A percentile compares a stretch with the other conserved stretches of the same genome.
Evolutionary conservation across 2,113 vertebrate genomes (phyloP).

Genomic region (Caracal caracal): DNA sequence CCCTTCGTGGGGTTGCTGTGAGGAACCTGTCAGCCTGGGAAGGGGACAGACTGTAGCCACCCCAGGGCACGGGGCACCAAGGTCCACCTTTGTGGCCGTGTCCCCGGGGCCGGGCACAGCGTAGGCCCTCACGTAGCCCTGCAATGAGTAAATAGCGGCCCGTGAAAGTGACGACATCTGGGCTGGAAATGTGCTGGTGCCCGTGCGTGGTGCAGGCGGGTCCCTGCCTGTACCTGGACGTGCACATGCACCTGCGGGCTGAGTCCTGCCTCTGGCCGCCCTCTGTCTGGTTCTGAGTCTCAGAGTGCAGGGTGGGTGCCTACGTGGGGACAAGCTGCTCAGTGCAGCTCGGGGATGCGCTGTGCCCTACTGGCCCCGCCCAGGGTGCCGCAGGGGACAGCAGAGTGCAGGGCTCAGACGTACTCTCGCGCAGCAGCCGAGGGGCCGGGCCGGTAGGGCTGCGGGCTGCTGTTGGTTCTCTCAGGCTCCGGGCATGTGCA

Average conservation of each 20-base stretch:
- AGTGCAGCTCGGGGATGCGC: background rate
- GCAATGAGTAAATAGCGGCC: background rate
- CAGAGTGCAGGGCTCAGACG: slow-evolving; percentile 87
- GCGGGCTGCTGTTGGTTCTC: slow-evolving; percentile 86
- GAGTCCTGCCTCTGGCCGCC: background rate
- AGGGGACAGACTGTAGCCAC: background rate
- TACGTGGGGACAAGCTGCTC: background rate
- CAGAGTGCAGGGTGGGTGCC: background rate
- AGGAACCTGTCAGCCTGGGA: background rate
- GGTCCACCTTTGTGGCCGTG: background rate
- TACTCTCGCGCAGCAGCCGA: slow-evolving; percentile 94
- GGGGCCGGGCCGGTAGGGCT: slow-evolving; percentile 92
- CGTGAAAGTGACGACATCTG: background rate
- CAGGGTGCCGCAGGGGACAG: background rate
- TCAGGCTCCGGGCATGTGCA: slow-evolving; percentile 94
- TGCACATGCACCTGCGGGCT: too few species aligned
- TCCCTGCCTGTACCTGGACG: background rate
- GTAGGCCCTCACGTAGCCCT: background rate
- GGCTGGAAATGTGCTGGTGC: background rate
- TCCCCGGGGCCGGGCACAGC: background rate
- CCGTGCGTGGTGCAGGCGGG: background rate
- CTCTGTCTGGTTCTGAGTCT: slow-evolving; percentile 17
- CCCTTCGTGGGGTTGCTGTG: background rate
- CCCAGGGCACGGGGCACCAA: background rate
- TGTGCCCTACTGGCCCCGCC: background rate